Conservation (phyloP, 2,888 invertebrate species). For the Cerceris rybyensis region DNA sequence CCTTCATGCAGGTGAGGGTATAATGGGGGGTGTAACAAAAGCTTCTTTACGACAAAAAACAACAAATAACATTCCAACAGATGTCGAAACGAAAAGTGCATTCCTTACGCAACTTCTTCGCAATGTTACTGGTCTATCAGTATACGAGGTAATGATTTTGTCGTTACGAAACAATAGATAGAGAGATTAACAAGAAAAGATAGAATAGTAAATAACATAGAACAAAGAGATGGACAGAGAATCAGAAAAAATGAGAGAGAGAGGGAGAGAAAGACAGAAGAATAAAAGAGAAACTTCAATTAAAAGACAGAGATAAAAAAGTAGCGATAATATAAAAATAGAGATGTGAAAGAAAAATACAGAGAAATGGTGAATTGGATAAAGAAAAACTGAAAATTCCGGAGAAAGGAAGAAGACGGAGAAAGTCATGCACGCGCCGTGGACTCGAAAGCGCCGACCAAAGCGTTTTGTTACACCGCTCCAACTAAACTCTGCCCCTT, state of each 20-base stretch:
- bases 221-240: neutral
- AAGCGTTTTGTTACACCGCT: slow-evolving; percentile 72
- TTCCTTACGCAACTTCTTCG: slow-evolving; percentile 55
- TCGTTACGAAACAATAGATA: slow-evolving; percentile 15
- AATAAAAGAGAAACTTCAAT: neutral
- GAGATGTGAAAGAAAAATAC: slow-evolving; percentile 10
- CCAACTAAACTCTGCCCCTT: slow-evolving; percentile 50
- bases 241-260: slow-evolving; percentile 3
- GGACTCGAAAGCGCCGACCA: slow-evolving; percentile 70
- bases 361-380: neutral
- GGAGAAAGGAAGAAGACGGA: slow-evolving; percentile 31
- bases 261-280: neutral
- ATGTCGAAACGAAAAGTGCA: slow-evolving; percentile 69
- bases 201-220: slow-evolving; percentile 4
- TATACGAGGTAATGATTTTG: slow-evolving; percentile 38
- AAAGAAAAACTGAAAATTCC: slow-evolving; percentile 1
- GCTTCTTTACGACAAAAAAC: slow-evolving; percentile 69
- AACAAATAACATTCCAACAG: slow-evolving; percentile 70
- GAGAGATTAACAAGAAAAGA: neutral
- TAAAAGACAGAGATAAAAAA: neutral
- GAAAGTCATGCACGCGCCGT: slow-evolving; percentile 66
- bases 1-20: slow-evolving; percentile 79
- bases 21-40: slow-evolving; percentile 72
- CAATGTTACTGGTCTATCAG: slow-evolving; percentile 48
- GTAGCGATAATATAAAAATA: slow-evolving; percentile 14